Conservation (phyloP, 2,113 vertebrate species). For the Anas platyrhynchos region DNA sequence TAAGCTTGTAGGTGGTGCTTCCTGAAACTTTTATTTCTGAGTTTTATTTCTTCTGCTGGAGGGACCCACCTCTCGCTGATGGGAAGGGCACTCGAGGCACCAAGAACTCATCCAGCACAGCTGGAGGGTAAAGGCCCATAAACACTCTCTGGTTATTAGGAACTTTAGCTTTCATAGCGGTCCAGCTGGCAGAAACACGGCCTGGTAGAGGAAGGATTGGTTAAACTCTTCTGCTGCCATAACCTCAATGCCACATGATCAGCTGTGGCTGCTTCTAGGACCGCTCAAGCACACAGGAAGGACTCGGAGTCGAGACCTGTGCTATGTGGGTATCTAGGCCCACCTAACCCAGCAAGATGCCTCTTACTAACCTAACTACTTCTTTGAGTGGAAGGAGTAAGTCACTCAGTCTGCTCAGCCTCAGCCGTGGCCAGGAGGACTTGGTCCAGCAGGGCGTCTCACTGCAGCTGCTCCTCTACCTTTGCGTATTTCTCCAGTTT, state of each 20-base stretch:
- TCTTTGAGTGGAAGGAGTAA: background rate
- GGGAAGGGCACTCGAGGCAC: background rate
- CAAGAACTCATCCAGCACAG: background rate
- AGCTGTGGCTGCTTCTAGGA: background rate
- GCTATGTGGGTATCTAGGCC: background rate
- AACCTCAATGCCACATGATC: rapidly evolving
- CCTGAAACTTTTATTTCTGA: background rate
- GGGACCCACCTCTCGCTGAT: rapidly evolving
- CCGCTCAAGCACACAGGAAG: background rate
- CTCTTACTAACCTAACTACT: background rate
- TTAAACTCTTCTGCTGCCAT: background rate
- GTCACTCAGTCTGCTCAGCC: background rate
- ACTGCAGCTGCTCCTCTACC: background rate
- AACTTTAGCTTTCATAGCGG: background rate
- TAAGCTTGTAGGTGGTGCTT: background rate
- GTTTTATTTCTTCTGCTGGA: background rate
- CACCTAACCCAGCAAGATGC: background rate
- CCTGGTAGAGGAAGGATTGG: background rate
- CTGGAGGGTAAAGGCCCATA: background rate
- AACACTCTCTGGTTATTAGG: background rate
- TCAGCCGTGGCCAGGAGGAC: background rate
- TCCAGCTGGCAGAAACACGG: background rate
- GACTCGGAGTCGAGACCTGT: background rate
- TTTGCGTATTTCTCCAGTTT: background rate
- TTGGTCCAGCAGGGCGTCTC: background rate